Evolutionary conservation across 2,113 vertebrate genomes (phyloP), one percentile per base, ranked within the genome.

Genomic region (Mus pahari): DNA sequence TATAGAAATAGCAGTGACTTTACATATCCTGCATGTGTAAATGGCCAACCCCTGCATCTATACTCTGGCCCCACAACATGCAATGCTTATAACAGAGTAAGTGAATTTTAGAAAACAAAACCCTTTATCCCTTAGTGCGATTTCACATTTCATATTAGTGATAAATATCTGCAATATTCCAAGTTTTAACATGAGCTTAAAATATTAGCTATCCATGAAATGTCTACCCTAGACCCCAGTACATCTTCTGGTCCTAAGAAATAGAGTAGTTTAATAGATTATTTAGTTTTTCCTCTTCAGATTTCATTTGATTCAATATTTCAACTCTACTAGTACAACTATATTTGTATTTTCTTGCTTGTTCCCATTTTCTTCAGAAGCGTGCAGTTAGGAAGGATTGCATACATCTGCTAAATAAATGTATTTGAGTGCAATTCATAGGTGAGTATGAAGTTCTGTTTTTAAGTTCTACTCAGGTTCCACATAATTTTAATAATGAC

Each of bases 301-400:
- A 77, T 17, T 60, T 88, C 62, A 20, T 66, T 89, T 86, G 10
- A 82, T 86, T 94, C 36, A 75, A 24, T n/a, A 70, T 94, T 89
- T 66, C 5, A 1, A 70, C 3, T 71, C 7, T 12, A 39, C 58
- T 26, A 60, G 39, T 45, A 14, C 20, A 45, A 39, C 6, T 14
- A 53, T 36, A 86, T 71, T 58, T 86, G 77, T 45, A 68, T 71
- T 87, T 73, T 7, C 58, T 91, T 60, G 0, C 3, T 81, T 20
- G 78, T 74, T 73, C 26, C 2, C 28, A 70, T 39, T 78, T 96
- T 92, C 48, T 60, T 48, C 58, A 36, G 90, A 92, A 75, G 4
- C 17, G n/a, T 70, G 1, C 0, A n/a, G 36, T 0, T 68, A 70
- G 10, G 22, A 86, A 94, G 50, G 17, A 89, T 66, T 9, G 62